These are phyloP conservation scores for Microcebus murinus DNA, from an alignment of 2,113 vertebrate species.

Conservation along the genomic window DNA sequence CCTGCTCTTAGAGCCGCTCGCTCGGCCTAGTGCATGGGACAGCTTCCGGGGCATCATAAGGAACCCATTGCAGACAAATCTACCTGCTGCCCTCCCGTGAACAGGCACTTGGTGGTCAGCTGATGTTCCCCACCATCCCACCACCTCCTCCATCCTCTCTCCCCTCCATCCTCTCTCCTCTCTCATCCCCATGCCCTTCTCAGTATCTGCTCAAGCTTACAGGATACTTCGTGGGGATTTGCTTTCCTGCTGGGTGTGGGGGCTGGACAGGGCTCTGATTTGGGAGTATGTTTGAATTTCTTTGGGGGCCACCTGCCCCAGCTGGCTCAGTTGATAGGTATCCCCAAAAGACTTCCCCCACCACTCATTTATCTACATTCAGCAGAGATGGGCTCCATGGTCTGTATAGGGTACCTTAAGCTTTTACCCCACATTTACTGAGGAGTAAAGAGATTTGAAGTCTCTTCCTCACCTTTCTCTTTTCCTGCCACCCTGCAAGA, in stretches of 20 bases:
- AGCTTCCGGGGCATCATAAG: neutral
- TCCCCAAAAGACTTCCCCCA: neutral
- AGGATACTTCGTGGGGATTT: neutral
- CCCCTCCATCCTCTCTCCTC: slow-evolving; percentile 23
- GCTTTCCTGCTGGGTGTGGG: slow-evolving; percentile 8
- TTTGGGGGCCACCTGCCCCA: neutral
- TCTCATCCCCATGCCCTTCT: neutral
- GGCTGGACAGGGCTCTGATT: neutral
- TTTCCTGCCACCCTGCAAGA: neutral
- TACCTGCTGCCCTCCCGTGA: neutral
- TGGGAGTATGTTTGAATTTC: neutral
- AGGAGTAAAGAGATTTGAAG: neutral
- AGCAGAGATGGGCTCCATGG: neutral
- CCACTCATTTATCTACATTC: neutral
- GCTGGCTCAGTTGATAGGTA: neutral
- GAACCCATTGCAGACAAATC: neutral
- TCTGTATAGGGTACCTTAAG: neutral
- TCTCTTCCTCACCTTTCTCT: neutral
- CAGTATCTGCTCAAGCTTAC: neutral
- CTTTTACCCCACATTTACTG: neutral
- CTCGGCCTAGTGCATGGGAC: slow-evolving; percentile 25
- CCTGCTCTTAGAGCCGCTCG: neutral
- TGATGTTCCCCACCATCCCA: neutral
- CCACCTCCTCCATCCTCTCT: neutral
- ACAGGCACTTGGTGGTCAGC: neutral